A percentile compares a stretch with the other conserved stretches of the same genome.
These are phyloP conservation scores for Palythoa grandis DNA, from an alignment of 92 coral and sea anemone species.

Conservation along the genomic window DNA sequence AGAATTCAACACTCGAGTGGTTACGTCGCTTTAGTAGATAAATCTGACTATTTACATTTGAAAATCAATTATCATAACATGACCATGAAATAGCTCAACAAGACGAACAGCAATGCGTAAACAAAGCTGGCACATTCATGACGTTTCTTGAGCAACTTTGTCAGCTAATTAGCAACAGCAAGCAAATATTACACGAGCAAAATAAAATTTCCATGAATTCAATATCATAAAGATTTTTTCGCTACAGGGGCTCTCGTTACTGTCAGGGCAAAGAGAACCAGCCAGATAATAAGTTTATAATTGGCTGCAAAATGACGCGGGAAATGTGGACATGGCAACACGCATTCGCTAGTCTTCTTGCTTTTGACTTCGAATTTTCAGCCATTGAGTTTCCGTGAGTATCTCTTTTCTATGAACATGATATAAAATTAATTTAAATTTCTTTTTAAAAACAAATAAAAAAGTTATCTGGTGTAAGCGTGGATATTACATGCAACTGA, in stretches of 20 bases:
- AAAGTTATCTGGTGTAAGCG: no score
- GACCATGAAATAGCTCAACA: conserved; percentile 18
- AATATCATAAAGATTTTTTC: neutral
- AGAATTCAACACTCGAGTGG: neutral
- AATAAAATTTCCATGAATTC: neutral
- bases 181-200: neutral
- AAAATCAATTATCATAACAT: conserved; percentile 22
- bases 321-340: no score
- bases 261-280: neutral
- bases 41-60: conserved; percentile 28
- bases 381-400: no score
- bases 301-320: conserved; percentile 17
- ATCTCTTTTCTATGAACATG: no score
- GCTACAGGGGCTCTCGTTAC: neutral
- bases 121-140: conserved; percentile 12
- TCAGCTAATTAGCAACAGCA: neutral
- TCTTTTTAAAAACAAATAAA: no score
- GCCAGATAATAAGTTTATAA: neutral
- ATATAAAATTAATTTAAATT: no score
- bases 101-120: conserved; percentile 19
- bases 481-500: no score
- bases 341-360: no score
- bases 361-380: no score
- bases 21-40: neutral
- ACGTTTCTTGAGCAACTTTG: conserved; percentile 12